Evolutionary conservation across 2,888 invertebrate genomes (phyloP).

Genomic region (Nemotelus pantherinus): DNA sequence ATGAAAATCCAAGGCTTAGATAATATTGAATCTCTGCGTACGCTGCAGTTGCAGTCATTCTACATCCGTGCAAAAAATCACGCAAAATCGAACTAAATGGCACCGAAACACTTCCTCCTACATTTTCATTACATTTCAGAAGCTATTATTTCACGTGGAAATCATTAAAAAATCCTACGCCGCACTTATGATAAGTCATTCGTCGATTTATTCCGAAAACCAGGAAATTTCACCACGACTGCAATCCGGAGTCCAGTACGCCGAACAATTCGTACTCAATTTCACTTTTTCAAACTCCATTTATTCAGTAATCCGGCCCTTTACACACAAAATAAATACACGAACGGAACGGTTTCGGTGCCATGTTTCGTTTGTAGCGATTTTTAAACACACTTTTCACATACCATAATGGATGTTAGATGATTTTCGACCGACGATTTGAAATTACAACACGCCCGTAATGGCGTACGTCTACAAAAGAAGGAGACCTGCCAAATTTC

Average conservation of each 20-base stretch:
- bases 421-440: constrained; percentile 76
- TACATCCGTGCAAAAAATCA: not conserved
- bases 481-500: constrained; percentile 55
- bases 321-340: constrained; percentile 23
- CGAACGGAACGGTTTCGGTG: constrained; percentile 38
- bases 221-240: constrained; percentile 32
- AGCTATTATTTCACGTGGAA: not conserved
- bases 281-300: constrained; percentile 32
- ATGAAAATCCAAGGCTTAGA: constrained; percentile 52
- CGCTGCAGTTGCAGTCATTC: not conserved
- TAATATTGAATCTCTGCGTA: not conserved
- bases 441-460: constrained; percentile 83
- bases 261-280: not conserved
- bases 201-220: not conserved
- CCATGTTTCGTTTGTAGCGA: constrained; percentile 27
- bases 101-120: constrained; percentile 30
- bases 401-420: constrained; percentile 70
- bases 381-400: constrained; percentile 58
- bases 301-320: not conserved
- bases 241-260: not conserved
- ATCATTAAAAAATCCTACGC: not conserved
- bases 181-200: not conserved
- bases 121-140: not conserved
- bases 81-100: constrained; percentile 1
- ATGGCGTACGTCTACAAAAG: constrained; percentile 90